A percentile compares a stretch with the other conserved stretches of the same genome.
Evolutionary conservation across 2,113 vertebrate genomes (phyloP).

Genomic region (Abramis brama): DNA sequence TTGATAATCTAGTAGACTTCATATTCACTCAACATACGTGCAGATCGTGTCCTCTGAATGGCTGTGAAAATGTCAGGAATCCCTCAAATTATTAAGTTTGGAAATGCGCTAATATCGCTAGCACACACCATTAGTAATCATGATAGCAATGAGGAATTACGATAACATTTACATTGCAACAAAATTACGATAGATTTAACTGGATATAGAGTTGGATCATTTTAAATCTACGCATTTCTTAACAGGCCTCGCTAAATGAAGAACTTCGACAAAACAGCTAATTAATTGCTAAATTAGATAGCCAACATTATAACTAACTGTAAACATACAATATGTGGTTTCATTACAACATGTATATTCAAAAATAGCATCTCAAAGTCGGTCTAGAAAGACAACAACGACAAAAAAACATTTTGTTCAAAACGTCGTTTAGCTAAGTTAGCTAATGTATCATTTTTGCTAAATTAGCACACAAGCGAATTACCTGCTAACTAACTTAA

Average conservation of each 20-base stretch:
- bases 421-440: constrained; percentile 10
- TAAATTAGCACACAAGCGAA: constrained; percentile 16
- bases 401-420: background rate
- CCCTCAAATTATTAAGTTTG: background rate
- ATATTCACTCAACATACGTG: background rate
- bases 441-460: constrained; percentile 39
- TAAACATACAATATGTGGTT: no score
- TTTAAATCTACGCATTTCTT: constrained; percentile 23
- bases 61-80: background rate
- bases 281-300: no score
- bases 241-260: constrained; percentile 10
- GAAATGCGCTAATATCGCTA: background rate
- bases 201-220: background rate
- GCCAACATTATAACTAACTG: background rate
- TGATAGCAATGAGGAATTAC: background rate
- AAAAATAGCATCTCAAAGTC: background rate
- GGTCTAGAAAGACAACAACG: background rate
- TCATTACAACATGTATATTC: background rate
- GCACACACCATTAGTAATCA: background rate
- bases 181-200: background rate
- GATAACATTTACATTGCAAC: background rate
- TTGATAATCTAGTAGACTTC: background rate
- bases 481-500: background rate
- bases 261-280: constrained; percentile 9
- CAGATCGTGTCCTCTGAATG: background rate